phyloP scores from a whole-genome alignment of 2,113 vertebrate species.

The Hucho hucho region DNA sequence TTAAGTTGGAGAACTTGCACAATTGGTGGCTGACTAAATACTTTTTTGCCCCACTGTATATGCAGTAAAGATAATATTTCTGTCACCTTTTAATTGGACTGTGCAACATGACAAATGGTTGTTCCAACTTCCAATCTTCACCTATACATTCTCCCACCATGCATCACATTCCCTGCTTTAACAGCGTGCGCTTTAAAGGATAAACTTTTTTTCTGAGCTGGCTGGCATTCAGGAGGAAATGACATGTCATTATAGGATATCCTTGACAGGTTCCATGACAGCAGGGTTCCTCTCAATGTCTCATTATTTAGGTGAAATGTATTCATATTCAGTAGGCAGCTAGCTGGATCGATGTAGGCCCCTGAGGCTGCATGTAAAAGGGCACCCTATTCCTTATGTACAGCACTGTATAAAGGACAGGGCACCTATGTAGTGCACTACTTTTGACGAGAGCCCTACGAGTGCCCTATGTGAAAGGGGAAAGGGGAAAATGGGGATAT shows the following conservation, averaged over 20 bases:
- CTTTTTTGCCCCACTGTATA: too few species aligned
- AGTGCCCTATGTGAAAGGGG: too few species aligned
- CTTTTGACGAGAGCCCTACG: too few species aligned
- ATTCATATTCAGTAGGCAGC: conserved; percentile 56
- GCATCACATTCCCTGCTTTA: conserved; percentile 50
- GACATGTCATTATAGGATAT: neutral
- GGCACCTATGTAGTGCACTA: too few species aligned
- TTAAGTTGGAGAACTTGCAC: too few species aligned
- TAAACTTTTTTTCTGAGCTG: conserved; percentile 38
- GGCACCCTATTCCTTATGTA: too few species aligned
- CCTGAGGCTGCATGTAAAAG: too few species aligned
- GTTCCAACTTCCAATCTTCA: conserved; percentile 16
- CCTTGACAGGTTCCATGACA: conserved; percentile 22
- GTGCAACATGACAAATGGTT: conserved; percentile 47
- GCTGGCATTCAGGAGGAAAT: conserved; percentile 1
- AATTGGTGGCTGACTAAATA: too few species aligned
- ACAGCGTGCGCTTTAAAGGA: conserved; percentile 35
- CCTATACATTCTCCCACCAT: conserved; percentile 53
- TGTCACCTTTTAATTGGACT: conserved; percentile 60
- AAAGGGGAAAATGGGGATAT: too few species aligned
- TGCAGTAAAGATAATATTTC: conserved; percentile 23
- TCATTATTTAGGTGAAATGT: conserved; percentile 56
- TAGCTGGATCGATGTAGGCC: neutral
- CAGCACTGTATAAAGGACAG: too few species aligned
- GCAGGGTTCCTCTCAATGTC: conserved; percentile 35